These are phyloP conservation scores for Hydropotes inermis DNA, from an alignment of 2,113 vertebrate species.

Conservation along the genomic window DNA sequence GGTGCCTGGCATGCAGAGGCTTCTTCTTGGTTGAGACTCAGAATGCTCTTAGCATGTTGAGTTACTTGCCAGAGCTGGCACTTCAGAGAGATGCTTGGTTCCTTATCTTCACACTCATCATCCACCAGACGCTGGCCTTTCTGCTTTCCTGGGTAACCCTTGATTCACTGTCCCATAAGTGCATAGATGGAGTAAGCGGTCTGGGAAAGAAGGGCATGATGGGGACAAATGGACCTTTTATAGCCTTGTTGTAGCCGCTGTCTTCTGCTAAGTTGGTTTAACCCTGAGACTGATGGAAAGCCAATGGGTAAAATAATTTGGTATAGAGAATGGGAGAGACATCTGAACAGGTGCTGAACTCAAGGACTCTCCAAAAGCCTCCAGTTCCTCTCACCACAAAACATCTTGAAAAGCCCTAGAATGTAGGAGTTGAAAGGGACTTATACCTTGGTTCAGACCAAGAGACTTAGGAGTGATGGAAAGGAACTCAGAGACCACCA, in stretches of 20 bases:
- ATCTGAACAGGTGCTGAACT: background rate
- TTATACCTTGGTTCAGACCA: background rate
- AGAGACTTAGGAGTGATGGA: background rate
- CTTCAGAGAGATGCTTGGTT: background rate
- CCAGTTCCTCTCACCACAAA: background rate
- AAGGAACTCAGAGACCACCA: background rate
- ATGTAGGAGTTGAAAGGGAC: background rate
- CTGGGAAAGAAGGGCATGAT: background rate
- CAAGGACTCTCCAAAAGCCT: background rate
- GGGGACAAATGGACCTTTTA: constrained; percentile 59
- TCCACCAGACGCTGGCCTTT: background rate
- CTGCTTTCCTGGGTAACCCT: background rate
- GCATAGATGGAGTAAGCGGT: background rate
- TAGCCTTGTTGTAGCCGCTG: background rate
- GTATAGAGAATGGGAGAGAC: background rate
- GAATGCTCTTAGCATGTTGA: background rate
- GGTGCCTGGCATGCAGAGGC: background rate
- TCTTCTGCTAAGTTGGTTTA: constrained; percentile 26
- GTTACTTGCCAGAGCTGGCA: background rate
- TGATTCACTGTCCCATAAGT: constrained; percentile 33
- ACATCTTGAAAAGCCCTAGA: background rate
- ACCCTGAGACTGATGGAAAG: background rate
- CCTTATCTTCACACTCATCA: background rate
- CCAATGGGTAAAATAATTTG: background rate
- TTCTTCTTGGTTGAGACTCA: background rate